These are phyloP conservation scores for Pseudanteris insignis DNA, from an alignment of 2,888 invertebrate genomes.

Conservation along the genomic window DNA sequence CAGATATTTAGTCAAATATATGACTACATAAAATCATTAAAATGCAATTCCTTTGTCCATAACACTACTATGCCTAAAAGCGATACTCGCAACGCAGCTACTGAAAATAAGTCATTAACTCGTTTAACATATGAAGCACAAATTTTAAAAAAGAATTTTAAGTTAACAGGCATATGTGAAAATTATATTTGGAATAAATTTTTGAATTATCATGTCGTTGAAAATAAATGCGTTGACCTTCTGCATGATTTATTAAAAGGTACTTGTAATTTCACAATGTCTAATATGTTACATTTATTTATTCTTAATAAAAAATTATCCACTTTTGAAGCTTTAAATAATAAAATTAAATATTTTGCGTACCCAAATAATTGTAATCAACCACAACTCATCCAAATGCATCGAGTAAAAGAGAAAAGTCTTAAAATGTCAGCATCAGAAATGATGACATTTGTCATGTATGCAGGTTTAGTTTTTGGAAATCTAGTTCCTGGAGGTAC, in stretches of 20 bases:
- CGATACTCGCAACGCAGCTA: no score
- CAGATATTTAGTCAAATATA: background rate
- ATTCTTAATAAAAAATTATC: conserved; percentile 9
- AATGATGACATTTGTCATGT: conserved; percentile 18
- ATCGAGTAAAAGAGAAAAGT: conserved; percentile 19
- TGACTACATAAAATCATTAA: conserved; percentile 1
- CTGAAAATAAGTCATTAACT: no score
- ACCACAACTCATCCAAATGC: conserved; percentile 36
- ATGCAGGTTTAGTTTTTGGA: conserved; percentile 22
- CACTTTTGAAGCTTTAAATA: conserved; percentile 19
- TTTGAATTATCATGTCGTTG: conserved; percentile 14
- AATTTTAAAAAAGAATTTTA: background rate
- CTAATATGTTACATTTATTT: conserved; percentile 7
- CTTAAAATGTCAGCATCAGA: conserved; percentile 37
- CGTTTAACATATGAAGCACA: background rate
- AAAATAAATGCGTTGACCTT: conserved; percentile 22
- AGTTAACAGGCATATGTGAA: conserved; percentile 10
- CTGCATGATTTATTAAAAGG: conserved; percentile 24
- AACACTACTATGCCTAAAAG: no score
- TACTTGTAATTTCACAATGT: conserved; percentile 14
- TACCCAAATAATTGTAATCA: conserved; percentile 27
- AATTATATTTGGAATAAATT: conserved; percentile 17
- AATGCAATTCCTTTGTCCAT: no score
- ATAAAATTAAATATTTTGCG: conserved; percentile 15
- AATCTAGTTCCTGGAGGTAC: conserved; percentile 10